A percentile compares a stretch with the other conserved stretches of the same genome.
These are phyloP conservation scores for Neopipo cinnamomea DNA, from an alignment of 2,113 vertebrate species.

Conservation along the genomic window DNA sequence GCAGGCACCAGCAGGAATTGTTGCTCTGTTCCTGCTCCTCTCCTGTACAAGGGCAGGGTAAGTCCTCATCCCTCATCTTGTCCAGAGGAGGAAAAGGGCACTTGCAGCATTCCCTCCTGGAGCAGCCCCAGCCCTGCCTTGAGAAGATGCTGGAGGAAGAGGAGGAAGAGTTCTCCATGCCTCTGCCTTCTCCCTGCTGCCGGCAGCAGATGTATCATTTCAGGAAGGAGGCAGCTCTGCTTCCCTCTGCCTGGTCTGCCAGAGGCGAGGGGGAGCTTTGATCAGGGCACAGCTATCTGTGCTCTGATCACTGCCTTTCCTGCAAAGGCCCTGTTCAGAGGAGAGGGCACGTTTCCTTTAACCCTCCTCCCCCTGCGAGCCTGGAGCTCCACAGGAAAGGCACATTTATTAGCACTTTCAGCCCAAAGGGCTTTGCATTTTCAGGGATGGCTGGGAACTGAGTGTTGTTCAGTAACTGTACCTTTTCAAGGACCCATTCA, in stretches of 20 bases:
- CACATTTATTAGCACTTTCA: background rate
- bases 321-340: background rate
- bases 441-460: background rate
- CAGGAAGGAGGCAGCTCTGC: background rate
- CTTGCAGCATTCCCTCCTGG: background rate
- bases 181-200: background rate
- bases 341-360: background rate
- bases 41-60: background rate
- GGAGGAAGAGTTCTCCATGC: background rate
- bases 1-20: background rate
- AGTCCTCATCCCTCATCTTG: background rate
- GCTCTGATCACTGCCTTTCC: background rate
- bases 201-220: background rate
- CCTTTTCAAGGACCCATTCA: background rate
- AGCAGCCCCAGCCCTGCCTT: background rate
- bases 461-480: background rate
- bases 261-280: constrained; percentile 16
- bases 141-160: background rate
- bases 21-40: background rate
- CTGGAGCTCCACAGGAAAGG: background rate
- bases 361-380: background rate
- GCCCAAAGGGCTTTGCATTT: background rate
- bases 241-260: background rate
- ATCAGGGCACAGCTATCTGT: constrained; percentile 8
- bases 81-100: background rate